Conservation (phyloP, 2,797 vertebrate genomes). For the Alcedo atthis region DNA sequence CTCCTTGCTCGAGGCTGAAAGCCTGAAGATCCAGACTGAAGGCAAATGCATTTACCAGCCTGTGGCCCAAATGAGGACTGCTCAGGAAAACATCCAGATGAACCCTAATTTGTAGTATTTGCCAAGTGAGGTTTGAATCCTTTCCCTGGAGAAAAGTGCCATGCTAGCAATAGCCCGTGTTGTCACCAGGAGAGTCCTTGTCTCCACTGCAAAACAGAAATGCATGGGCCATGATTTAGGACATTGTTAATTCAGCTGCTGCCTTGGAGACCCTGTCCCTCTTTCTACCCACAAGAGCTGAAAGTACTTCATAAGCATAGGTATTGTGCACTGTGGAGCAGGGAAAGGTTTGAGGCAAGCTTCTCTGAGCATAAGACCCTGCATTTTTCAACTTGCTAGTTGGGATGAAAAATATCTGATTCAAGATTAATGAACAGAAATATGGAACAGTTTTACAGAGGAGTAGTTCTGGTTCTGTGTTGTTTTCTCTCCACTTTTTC, state of each 20-base stretch:
- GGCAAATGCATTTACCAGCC: background rate
- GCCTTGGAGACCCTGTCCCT: background rate
- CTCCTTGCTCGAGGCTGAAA: background rate
- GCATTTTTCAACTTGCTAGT: background rate
- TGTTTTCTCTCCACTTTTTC: background rate
- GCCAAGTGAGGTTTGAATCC: background rate
- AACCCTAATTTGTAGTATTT: background rate
- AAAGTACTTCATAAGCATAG: background rate
- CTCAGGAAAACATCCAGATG: background rate
- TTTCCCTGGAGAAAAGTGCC: background rate
- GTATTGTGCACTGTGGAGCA: background rate
- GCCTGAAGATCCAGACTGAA: background rate
- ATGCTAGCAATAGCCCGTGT: background rate
- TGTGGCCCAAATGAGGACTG: background rate
- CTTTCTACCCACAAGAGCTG: background rate
- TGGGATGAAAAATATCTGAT: background rate
- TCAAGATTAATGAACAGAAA: background rate
- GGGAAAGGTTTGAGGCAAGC: background rate
- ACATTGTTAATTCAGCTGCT: background rate
- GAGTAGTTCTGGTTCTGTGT: background rate
- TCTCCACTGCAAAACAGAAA: background rate
- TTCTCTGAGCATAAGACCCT: background rate
- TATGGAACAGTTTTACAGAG: background rate
- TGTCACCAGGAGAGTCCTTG: background rate
- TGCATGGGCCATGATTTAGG: background rate